phyloP scores from a whole-genome alignment of 2,113 vertebrate genomes.

The Baryphthengus martii region DNA sequence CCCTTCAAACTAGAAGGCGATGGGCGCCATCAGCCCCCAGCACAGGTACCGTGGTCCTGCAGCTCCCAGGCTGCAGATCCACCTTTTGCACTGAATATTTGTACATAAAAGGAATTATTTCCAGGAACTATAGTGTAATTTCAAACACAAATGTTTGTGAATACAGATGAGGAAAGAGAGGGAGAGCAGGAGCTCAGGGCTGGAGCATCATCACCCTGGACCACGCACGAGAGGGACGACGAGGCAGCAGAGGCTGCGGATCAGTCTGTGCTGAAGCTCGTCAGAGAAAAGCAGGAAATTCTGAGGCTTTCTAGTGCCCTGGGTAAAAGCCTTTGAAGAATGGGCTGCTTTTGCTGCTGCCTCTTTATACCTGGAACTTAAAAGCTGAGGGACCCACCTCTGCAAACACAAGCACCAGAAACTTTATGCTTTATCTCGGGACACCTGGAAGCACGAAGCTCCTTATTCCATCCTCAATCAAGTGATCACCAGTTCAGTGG shows the following conservation, averaged over 20 bases:
- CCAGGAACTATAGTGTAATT: not conserved
- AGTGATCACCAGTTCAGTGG: fast-evolving
- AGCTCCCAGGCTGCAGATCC: not conserved
- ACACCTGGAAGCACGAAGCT: not conserved
- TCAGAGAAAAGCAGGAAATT: not conserved
- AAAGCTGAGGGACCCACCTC: not conserved
- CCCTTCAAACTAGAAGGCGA: not conserved
- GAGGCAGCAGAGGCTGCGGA: not conserved
- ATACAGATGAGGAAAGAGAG: not conserved
- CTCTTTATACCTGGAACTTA: not conserved
- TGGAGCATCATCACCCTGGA: not conserved
- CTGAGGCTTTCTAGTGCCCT: not conserved
- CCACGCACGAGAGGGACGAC: fast-evolving
- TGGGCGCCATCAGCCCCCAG: not conserved
- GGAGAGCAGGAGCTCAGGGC: fast-evolving
- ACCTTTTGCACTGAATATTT: not conserved
- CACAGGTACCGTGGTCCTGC: fast-evolving
- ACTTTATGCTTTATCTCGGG: not conserved
- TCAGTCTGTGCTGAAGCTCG: fast-evolving
- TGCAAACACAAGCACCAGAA: not conserved
- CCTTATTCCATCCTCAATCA: fast-evolving
- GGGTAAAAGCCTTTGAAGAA: not conserved
- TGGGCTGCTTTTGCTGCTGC: not conserved
- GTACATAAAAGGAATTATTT: not conserved
- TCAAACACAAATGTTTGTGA: not conserved